Evolutionary conservation across 2,113 vertebrate species (phyloP).

Genomic region (Gavia stellata): DNA sequence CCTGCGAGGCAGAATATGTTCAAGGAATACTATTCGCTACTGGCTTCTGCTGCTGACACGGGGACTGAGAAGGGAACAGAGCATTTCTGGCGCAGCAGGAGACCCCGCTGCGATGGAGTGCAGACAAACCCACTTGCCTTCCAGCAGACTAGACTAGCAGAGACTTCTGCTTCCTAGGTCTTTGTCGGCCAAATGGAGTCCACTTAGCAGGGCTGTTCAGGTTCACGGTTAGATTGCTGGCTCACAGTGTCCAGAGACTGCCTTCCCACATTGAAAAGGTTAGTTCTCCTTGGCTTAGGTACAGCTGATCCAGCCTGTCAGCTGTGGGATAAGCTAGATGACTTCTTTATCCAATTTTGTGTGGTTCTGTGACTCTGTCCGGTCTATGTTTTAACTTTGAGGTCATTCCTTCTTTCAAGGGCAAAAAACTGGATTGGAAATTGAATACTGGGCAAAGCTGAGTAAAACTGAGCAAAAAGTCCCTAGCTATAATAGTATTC

Average conservation of each 20-base stretch:
- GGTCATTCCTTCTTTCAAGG: neutral
- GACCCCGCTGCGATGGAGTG: fast-evolving
- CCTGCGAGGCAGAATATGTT: neutral
- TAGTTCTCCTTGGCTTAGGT: neutral
- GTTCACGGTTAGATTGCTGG: neutral
- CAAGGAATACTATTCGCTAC: neutral
- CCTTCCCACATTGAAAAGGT: neutral
- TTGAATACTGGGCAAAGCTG: neutral
- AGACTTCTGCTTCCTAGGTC: neutral
- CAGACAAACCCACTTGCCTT: neutral
- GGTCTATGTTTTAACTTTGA: neutral
- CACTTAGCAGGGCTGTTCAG: neutral
- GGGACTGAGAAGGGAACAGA: neutral
- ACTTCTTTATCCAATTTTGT: neutral
- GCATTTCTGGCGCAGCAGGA: neutral
- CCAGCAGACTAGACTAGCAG: neutral
- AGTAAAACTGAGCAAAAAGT: neutral
- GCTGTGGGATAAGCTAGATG: neutral
- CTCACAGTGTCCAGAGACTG: neutral
- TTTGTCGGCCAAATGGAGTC: neutral
- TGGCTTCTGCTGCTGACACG: neutral
- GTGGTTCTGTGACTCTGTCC: neutral
- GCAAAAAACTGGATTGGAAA: neutral
- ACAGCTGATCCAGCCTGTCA: neutral
- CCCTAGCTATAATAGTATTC: neutral